A percentile compares a stretch with the other conserved stretches of the same genome.
Evolutionary conservation across 2,888 invertebrate genomes (phyloP).

Genomic region (Nomada goodeniana): DNA sequence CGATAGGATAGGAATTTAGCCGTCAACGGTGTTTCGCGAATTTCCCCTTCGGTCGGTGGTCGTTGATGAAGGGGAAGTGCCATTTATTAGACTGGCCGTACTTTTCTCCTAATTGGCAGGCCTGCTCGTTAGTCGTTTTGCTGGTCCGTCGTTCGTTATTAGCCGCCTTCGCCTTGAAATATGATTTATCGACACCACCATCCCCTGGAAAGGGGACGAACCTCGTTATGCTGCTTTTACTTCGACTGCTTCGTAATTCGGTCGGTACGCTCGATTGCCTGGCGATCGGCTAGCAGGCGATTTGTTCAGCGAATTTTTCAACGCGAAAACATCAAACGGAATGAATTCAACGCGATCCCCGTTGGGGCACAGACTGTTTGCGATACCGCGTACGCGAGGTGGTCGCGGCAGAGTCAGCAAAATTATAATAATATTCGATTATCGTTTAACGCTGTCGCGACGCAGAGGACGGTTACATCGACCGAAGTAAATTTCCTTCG

Average conservation of each 20-base stretch:
- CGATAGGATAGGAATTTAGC: neutral
- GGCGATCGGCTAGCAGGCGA: constrained; percentile 2
- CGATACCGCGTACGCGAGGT: too few species aligned
- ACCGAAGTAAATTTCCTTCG: too few species aligned
- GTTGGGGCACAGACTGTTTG: neutral
- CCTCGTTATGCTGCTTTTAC: constrained; percentile 50
- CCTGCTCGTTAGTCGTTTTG: constrained; percentile 58
- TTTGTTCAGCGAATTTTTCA: neutral
- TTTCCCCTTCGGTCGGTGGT: neutral
- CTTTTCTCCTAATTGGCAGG: constrained; percentile 68
- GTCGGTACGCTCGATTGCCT: constrained; percentile 44
- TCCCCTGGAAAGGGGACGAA: constrained; percentile 31
- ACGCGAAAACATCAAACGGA: neutral
- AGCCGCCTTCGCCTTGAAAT: constrained; percentile 51
- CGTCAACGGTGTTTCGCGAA: neutral
- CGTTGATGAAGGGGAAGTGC: constrained; percentile 42
- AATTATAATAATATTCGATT: neutral
- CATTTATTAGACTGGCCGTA: constrained; percentile 68
- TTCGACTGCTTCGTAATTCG: constrained; percentile 41
- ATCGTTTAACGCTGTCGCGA: too few species aligned
- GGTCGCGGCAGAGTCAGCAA: too few species aligned
- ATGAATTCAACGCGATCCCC: too few species aligned
- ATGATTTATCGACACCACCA: constrained; percentile 68
- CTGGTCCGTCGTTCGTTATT: constrained; percentile 61
- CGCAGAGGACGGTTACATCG: too few species aligned